These are phyloP conservation scores for Pristionchus japonicus DNA, from an alignment of 2,888 invertebrate species.

Conservation along the genomic window DNA sequence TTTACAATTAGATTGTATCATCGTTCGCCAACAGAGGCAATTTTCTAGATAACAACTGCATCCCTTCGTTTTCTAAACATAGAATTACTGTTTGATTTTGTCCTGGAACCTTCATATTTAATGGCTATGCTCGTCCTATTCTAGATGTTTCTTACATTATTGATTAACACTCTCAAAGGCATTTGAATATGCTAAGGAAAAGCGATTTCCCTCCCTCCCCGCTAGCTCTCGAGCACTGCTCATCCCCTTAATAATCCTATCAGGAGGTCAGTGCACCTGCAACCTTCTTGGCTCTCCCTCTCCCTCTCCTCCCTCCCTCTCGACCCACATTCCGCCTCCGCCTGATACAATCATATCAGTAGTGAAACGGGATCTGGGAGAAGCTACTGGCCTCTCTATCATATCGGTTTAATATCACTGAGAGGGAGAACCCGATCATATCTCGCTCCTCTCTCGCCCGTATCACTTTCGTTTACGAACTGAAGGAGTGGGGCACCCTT, in stretches of 20 bases:
- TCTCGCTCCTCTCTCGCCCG: not conserved
- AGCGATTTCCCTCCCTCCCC: not conserved
- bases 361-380: slow-evolving; percentile 27
- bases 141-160: too few relatives aligned
- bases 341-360: slow-evolving; percentile 30
- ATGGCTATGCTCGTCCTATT: too few relatives aligned
- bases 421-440: slow-evolving; percentile 28
- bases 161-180: too few relatives aligned
- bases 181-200: too few relatives aligned
- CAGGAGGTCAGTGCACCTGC: slow-evolving; percentile 18
- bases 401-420: slow-evolving; percentile 35
- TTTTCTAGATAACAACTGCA: too few relatives aligned
- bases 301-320: not conserved
- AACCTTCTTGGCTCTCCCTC: not conserved
- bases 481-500: not conserved
- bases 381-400: not conserved
- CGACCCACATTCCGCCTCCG: slow-evolving; percentile 34
- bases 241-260: slow-evolving; percentile 1
- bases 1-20: too few relatives aligned
- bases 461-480: slow-evolving; percentile 33
- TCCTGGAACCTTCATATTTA: too few relatives aligned
- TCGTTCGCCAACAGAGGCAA: too few relatives aligned
- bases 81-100: too few relatives aligned
- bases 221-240: not conserved
- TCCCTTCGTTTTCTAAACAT: too few relatives aligned